phyloP scores from a whole-genome alignment of 1,140 invertebrate genomes.

The Pseudomyrmex concolor region DNA sequence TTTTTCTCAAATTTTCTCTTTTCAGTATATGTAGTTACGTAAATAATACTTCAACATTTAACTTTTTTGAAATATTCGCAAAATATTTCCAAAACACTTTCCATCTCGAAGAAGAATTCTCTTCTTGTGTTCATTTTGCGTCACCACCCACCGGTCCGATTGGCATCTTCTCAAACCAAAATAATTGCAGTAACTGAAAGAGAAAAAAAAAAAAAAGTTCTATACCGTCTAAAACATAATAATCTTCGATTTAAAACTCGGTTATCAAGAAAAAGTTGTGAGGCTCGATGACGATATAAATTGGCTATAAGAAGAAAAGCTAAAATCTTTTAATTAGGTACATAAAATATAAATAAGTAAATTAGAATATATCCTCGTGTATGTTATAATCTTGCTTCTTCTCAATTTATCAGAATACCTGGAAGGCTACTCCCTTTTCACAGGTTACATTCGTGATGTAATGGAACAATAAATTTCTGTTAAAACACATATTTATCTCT shows the following conservation, averaged over 20 bases:
- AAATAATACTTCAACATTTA: background rate
- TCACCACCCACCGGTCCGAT: background rate
- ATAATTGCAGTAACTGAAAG: background rate
- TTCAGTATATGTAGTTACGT: background rate
- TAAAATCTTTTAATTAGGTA: background rate
- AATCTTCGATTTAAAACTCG: slow-evolving; percentile 4
- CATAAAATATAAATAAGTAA: background rate
- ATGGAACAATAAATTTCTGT: slow-evolving; percentile 75
- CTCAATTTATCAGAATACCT: slow-evolving; percentile 47
- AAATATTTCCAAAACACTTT: background rate
- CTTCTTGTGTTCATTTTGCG: background rate
- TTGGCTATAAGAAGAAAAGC: slow-evolving; percentile 7
- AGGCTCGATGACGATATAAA: background rate
- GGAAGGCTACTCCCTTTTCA: slow-evolving; percentile 53
- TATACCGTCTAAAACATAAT: background rate
- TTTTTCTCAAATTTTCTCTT: too few relatives aligned
- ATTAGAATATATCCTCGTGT: slow-evolving; percentile 48
- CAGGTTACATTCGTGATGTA: slow-evolving; percentile 70
- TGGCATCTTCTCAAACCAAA: background rate
- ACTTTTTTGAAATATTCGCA: background rate
- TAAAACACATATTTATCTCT: slow-evolving; percentile 46
- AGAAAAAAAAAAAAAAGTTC: background rate
- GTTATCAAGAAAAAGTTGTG: background rate
- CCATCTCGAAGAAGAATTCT: background rate
- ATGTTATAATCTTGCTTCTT: slow-evolving; percentile 33